phyloP scores from a whole-genome alignment of 2,113 vertebrate genomes.

The Acrocephalus kingi region DNA sequence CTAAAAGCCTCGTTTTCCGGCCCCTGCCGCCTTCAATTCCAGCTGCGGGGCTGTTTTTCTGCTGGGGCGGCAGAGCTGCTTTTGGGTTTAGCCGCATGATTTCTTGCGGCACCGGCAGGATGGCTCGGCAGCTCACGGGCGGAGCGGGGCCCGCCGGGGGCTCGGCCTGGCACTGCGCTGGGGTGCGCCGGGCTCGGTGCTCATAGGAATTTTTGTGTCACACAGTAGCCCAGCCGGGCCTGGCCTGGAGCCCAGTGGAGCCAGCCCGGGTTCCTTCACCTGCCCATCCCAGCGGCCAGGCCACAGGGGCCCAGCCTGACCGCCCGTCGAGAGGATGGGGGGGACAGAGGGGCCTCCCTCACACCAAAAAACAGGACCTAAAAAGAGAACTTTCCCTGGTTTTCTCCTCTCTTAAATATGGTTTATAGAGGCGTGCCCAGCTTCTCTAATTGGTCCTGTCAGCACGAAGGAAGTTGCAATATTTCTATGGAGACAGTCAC shows the following conservation, averaged over 20 bases:
- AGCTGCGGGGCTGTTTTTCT: background rate
- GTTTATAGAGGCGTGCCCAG: background rate
- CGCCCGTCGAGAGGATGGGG: background rate
- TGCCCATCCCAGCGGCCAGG: background rate
- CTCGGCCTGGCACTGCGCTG: background rate
- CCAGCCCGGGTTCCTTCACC: background rate
- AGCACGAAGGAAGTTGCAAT: background rate
- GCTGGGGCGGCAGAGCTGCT: fast-evolving
- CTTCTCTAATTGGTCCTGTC: background rate
- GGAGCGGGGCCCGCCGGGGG: fast-evolving
- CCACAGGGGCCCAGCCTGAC: fast-evolving
- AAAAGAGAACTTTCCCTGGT: background rate
- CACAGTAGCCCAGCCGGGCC: background rate
- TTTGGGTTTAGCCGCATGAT: fast-evolving
- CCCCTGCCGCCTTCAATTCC: background rate
- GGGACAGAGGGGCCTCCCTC: no score
- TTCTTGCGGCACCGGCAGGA: fast-evolving
- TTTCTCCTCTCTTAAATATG: background rate
- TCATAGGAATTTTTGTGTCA: no score
- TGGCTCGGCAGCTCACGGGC: fast-evolving
- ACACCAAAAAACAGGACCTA: background rate
- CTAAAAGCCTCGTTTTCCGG: fast-evolving
- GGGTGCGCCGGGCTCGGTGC: no score
- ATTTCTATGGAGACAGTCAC: fast-evolving
- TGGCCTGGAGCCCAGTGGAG: no score